These are phyloP conservation scores for Paguma larvata DNA, from an alignment of 2,797 vertebrate species.

Conservation along the genomic window DNA sequence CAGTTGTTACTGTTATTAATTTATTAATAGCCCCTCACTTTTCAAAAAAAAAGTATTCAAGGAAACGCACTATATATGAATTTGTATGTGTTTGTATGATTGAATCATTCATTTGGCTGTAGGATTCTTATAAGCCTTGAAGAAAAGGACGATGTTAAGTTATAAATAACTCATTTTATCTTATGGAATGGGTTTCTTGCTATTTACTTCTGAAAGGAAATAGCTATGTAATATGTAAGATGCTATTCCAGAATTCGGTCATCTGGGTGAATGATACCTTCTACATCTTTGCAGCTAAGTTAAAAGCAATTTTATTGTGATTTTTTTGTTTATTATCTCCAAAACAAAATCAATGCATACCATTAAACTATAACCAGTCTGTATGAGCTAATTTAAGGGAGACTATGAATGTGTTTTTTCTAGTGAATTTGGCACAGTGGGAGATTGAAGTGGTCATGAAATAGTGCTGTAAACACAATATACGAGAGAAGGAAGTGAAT, in stretches of 20 bases:
- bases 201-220: conserved; percentile 33
- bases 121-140: neutral
- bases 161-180: conserved; percentile 52
- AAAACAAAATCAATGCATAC: neutral
- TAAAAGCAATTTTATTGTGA: neutral
- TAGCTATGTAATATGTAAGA: neutral
- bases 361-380: neutral
- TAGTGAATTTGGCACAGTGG: neutral
- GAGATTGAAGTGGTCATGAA: neutral
- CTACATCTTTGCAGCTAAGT: neutral
- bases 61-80: neutral
- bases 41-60: neutral
- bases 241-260: neutral
- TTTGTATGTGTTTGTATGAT: neutral
- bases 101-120: neutral
- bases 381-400: neutral
- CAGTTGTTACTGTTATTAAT: neutral
- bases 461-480: neutral
- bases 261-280: neutral
- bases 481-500: neutral
- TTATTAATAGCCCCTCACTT: neutral
- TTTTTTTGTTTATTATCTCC: conserved; percentile 7
- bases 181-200: neutral
- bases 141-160: neutral
- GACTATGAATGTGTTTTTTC: neutral